Conservation (phyloP, 2,797 vertebrate species). For the Gastrophryne carolinensis region DNA sequence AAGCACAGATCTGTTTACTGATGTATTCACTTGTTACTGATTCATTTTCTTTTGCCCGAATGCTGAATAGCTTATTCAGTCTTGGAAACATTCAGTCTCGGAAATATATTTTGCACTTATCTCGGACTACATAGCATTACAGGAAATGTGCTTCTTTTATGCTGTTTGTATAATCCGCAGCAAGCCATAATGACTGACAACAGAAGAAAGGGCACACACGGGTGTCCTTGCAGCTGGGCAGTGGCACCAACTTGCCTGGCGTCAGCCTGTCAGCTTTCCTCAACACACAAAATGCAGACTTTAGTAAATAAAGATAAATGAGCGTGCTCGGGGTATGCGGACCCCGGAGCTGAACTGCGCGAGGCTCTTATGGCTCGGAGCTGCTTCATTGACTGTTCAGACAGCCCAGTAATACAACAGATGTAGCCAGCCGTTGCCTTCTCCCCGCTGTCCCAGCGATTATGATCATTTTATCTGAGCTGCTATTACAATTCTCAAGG, state of each 20-base stretch:
- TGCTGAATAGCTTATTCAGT: no score
- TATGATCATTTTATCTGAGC: conserved; percentile 81
- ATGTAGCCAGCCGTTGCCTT: conserved; percentile 80
- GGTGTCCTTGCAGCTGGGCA: conserved; percentile 73
- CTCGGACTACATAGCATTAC: no score
- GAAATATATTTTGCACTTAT: no score
- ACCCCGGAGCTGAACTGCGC: conserved; percentile 78
- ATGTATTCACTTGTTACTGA: no score
- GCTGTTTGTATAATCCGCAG: background rate
- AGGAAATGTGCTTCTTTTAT: background rate
- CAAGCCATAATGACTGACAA: conserved; percentile 50
- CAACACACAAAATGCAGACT: conserved; percentile 75
- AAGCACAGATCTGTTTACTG: no score
- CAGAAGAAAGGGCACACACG: conserved; percentile 64
- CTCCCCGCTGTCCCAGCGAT: conserved; percentile 80
- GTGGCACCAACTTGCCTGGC: conserved; percentile 69
- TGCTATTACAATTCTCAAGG: conserved; percentile 81
- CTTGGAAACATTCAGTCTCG: no score
- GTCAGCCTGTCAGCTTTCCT: conserved; percentile 74
- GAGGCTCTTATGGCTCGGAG: conserved; percentile 79
- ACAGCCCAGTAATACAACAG: conserved; percentile 82
- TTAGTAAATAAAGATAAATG: conserved; percentile 86
- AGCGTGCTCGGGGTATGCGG: conserved; percentile 74
- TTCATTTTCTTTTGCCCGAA: no score
- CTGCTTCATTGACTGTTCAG: conserved; percentile 84